These are phyloP conservation scores for Cheilosia grossa DNA, from an alignment of 2,888 invertebrate species.

Conservation along the genomic window DNA sequence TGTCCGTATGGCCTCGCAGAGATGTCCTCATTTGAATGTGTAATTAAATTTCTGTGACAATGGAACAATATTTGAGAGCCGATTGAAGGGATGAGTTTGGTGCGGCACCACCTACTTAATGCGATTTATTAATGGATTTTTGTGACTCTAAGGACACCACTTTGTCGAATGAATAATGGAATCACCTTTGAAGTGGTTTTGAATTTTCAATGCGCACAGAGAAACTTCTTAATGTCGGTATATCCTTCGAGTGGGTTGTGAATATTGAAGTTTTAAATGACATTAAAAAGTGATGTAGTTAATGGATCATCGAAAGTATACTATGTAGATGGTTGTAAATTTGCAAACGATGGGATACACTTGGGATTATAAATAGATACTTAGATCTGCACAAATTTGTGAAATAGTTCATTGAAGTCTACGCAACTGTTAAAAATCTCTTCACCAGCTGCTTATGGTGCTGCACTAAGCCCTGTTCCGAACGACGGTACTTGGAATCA, in stretches of 20 bases:
- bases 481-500: no score
- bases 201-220: constrained; percentile 56
- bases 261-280: constrained; percentile 48
- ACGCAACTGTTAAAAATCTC: no score
- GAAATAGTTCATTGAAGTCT: no score
- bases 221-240: constrained; percentile 19
- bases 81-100: constrained; percentile 43
- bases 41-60: constrained; percentile 68
- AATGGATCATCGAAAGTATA: constrained; percentile 31
- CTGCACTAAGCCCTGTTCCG: no score
- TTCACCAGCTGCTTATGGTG: no score
- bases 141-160: constrained; percentile 70
- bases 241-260: constrained; percentile 53
- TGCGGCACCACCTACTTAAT: constrained; percentile 57
- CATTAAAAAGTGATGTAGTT: constrained; percentile 38
- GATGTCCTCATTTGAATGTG: constrained; percentile 70
- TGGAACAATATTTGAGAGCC: constrained; percentile 4
- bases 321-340: neutral
- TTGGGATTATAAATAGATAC: neutral
- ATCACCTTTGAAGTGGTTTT: constrained; percentile 74
- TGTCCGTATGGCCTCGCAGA: constrained; percentile 61
- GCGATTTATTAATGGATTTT: constrained; percentile 74
- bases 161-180: constrained; percentile 64
- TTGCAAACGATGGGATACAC: neutral
- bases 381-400: no score